Conservation (phyloP, 2,113 vertebrate genomes). For the Ginglymostoma cirratum region DNA sequence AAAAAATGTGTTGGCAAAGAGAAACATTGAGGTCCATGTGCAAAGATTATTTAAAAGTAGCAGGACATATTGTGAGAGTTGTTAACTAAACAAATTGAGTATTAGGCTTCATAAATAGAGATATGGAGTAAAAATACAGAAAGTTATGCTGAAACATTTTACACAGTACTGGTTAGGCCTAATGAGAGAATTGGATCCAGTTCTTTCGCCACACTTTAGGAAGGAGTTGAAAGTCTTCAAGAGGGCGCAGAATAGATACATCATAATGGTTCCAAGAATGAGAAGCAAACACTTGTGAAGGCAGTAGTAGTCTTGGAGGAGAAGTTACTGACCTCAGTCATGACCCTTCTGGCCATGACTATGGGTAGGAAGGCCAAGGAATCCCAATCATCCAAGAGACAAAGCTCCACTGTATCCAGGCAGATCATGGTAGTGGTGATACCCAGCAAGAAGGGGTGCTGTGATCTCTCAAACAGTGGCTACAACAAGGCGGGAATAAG, state of each 20-base stretch:
- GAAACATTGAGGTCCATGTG: not conserved
- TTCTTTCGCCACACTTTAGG: not conserved
- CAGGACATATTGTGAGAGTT: not conserved
- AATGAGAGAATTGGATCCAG: not conserved
- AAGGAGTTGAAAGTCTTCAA: not conserved
- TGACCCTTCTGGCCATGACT: no score
- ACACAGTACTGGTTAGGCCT: not conserved
- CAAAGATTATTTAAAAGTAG: not conserved
- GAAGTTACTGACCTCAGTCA: no score
- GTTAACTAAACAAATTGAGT: not conserved
- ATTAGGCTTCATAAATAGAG: not conserved
- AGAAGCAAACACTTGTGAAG: not conserved
- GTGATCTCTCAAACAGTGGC: no score
- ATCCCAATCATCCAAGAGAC: no score
- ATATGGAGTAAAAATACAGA: not conserved
- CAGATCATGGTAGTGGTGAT: no score
- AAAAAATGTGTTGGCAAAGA: no score
- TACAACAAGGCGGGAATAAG: no score
- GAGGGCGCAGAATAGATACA: not conserved
- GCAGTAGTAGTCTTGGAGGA: not conserved
- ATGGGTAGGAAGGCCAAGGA: no score
- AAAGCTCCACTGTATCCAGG: no score
- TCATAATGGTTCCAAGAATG: not conserved
- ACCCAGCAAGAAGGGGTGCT: no score
- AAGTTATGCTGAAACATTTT: not conserved